phyloP scores from a whole-genome alignment of 2,797 vertebrate species.

The Lagorchestes hirsutus region DNA sequence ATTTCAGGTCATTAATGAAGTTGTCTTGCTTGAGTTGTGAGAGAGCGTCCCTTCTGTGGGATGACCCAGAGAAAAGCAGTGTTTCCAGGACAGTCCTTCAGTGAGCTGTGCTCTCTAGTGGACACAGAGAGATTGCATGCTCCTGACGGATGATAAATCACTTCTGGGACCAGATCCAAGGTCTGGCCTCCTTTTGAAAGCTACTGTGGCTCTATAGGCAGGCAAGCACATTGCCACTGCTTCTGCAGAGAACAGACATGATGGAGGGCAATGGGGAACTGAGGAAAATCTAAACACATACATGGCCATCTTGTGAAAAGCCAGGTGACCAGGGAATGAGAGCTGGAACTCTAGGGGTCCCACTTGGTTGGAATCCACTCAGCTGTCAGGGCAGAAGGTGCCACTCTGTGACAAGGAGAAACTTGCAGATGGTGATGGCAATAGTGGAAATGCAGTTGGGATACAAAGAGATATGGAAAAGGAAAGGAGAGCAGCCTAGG shows the following conservation, averaged over 20 bases:
- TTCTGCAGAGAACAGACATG: not conserved
- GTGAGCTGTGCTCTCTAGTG: not conserved
- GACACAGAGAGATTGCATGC: not conserved
- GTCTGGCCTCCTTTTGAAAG: not conserved
- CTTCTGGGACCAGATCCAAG: not conserved
- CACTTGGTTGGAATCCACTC: not conserved
- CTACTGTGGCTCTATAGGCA: not conserved
- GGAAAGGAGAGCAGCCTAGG: not conserved
- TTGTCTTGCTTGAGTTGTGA: not conserved
- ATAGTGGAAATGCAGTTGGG: not conserved
- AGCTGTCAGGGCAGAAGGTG: not conserved
- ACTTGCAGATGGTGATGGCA: not conserved
- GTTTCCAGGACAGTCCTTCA: conserved; percentile 1
- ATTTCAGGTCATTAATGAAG: not conserved
- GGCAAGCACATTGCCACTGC: not conserved
- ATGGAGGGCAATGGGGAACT: not conserved
- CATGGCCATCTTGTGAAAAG: conserved; percentile 7
- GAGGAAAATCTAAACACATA: not conserved
- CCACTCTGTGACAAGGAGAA: not conserved
- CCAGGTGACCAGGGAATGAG: not conserved
- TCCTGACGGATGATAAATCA: conserved; percentile 3
- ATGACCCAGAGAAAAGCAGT: not conserved
- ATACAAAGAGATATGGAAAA: not conserved
- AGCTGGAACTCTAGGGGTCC: not conserved
- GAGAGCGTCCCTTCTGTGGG: not conserved